These are phyloP conservation scores for Coelinius sp. DNA, from an alignment of 2,888 invertebrate genomes.

Conservation along the genomic window DNA sequence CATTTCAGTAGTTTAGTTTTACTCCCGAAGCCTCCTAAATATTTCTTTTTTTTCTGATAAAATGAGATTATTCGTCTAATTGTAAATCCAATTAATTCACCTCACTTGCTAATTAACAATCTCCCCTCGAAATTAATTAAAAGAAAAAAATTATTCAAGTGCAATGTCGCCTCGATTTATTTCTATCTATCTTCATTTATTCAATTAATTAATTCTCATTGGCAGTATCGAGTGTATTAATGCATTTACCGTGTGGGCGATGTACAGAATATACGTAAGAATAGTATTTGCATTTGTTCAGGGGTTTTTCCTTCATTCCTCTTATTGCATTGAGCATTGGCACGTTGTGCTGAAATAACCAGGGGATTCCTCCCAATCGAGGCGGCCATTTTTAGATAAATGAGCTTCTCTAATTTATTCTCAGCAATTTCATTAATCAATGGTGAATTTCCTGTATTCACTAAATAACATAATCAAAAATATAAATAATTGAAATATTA, in stretches of 20 bases:
- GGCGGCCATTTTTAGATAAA: slow-evolving; percentile 2
- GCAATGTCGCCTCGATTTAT: slow-evolving; percentile 20
- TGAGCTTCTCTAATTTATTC: slow-evolving; percentile 11
- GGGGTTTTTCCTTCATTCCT: slow-evolving; percentile 30
- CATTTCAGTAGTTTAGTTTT: not conserved
- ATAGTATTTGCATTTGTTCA: slow-evolving; percentile 25
- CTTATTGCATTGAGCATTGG: slow-evolving; percentile 46
- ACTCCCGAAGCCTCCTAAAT: too few relatives aligned
- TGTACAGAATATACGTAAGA: not conserved
- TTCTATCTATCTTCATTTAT: slow-evolving; percentile 40
- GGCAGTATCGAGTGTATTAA: slow-evolving; percentile 46
- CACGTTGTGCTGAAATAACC: slow-evolving; percentile 46
- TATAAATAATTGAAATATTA: slow-evolving; percentile 8
- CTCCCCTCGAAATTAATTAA: not conserved
- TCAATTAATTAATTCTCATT: slow-evolving; percentile 32
- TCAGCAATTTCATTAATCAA: too few relatives aligned
- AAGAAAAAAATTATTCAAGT: slow-evolving; percentile 15
- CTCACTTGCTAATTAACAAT: not conserved
- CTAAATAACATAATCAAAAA: slow-evolving; percentile 26
- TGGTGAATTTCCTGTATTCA: too few relatives aligned
- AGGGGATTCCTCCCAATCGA: slow-evolving; percentile 41
- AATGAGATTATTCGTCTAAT: not conserved
- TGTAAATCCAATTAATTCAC: slow-evolving; percentile 2
- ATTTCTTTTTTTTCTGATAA: not conserved
- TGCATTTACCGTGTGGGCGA: slow-evolving; percentile 14